Percentiles rank a stretch among this genome's conserved stretches.
These are phyloP conservation scores for Sander vitreus DNA, from an alignment of 2,113 vertebrate species.

Conservation along the genomic window DNA sequence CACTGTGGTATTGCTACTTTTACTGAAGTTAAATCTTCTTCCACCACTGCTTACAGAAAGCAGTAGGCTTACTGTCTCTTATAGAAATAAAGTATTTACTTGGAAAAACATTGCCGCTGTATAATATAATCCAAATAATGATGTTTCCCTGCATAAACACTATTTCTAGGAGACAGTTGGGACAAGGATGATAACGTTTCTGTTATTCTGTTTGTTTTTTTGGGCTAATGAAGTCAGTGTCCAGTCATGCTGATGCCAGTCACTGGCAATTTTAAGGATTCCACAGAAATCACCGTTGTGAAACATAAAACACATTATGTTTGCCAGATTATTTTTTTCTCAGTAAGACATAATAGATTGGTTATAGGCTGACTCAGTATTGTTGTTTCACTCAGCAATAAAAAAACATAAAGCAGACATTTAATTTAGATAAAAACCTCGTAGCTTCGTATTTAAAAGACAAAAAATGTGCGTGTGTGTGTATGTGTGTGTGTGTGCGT, in stretches of 20 bases:
- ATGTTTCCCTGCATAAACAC: neutral
- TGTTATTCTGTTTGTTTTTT: neutral
- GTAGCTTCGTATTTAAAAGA: slow-evolving; percentile 8
- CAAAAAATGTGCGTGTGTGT: neutral
- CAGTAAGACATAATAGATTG: neutral
- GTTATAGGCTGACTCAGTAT: neutral
- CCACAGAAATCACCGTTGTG: neutral
- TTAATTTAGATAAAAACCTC: slow-evolving; percentile 29
- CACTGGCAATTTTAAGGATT: neutral
- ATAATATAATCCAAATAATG: neutral
- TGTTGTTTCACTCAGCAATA: slow-evolving; percentile 11
- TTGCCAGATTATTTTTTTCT: slow-evolving; percentile 11
- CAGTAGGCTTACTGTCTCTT: neutral
- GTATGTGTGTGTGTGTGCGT: neutral
- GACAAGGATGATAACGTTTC: neutral
- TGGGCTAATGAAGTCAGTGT: neutral
- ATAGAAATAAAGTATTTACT: neutral
- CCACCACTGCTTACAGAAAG: neutral
- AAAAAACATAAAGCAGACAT: neutral
- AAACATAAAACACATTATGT: neutral
- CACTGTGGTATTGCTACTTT: neutral
- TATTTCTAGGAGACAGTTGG: neutral
- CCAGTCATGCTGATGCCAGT: neutral
- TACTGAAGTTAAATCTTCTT: neutral
- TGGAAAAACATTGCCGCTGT: neutral